Percentiles rank a stretch among this genome's conserved stretches.
phyloP scores from a whole-genome alignment of 1,140 invertebrate genomes.

The Hestina assimilis region DNA sequence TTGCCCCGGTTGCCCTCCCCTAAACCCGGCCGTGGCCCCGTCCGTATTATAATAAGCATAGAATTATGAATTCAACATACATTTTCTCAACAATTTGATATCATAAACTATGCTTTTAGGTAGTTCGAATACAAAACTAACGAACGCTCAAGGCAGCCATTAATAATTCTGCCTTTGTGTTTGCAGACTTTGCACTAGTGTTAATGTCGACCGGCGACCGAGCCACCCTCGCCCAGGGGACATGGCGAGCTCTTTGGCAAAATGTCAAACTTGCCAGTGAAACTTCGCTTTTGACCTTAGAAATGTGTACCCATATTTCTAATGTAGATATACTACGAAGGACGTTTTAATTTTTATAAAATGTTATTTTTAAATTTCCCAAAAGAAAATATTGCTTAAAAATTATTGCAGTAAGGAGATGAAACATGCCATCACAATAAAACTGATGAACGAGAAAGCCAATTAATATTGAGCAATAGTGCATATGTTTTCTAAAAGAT shows the following conservation, averaged over 20 bases:
- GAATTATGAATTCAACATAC: no score
- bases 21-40: no score
- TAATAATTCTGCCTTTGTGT: slow-evolving; percentile 35
- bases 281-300: slow-evolving; percentile 16
- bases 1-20: no score
- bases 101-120: slow-evolving; percentile 2
- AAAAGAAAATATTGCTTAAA: background rate
- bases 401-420: background rate
- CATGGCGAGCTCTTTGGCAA: slow-evolving; percentile 25
- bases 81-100: background rate
- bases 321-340: background rate
- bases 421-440: no score
- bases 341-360: background rate
- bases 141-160: slow-evolving; percentile 21
- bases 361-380: no score
- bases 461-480: no score
- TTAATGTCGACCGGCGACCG: slow-evolving; percentile 26
- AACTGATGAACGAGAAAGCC: no score
- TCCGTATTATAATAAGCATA: no score
- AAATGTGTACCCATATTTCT: background rate
- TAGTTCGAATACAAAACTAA: slow-evolving; percentile 18
- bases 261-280: slow-evolving; percentile 33
- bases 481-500: no score
- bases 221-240: slow-evolving; percentile 22
- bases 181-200: slow-evolving; percentile 24